Evolutionary conservation across 1,140 invertebrate genomes (phyloP), one percentile per base, ranked within the genome.

Genomic region (Atta colombica): DNA sequence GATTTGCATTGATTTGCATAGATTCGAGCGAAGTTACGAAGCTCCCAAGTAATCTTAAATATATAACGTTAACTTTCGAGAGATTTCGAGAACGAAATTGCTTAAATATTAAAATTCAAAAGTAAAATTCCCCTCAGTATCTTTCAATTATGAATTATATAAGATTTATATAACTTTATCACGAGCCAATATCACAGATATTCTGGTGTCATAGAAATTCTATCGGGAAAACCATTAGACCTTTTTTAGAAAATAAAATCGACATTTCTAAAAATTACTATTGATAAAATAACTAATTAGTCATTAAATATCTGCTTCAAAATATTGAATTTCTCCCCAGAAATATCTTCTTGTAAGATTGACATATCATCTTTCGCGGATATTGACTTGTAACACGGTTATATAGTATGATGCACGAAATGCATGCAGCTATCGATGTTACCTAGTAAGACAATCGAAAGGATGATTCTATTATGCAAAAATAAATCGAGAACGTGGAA

Each of bases 1-100:
- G n/a, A 68, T 68, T 68, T 68, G n/a, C 39, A 68, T 68, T 45
- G 65, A 77, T 77, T 65, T 77, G 77, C 28, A 68, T 53, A 12
- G n/a, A 53, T 53, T 31, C 18, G 75, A 35, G 16, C 45, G 28
- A 39, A 68, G 45, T 78, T 63, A 31, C 61, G 28, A 31, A 51
- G n/a, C 28, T 39, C 28, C 28, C 2, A 53, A 68, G 25, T 63
- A 63, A 63, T 63, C 28, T 60, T 78, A 51, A 78, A 68, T 66
- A 53, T 55, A 25, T 63, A 77, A 63, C 16, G 74, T 58, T 55
- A 55, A 21, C n/a, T 39, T 21, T 75, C 53, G 18, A 31, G 18
- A 31, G 31, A 31, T 39, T 60, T 66, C 8, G n/a, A 21, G 53
- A 39, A 31, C n/a, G 16, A 58, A 21, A 75, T 75, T 60, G 18